Conservation (phyloP, 1,140 invertebrate genomes). For the Cryptotermes secundus region DNA sequence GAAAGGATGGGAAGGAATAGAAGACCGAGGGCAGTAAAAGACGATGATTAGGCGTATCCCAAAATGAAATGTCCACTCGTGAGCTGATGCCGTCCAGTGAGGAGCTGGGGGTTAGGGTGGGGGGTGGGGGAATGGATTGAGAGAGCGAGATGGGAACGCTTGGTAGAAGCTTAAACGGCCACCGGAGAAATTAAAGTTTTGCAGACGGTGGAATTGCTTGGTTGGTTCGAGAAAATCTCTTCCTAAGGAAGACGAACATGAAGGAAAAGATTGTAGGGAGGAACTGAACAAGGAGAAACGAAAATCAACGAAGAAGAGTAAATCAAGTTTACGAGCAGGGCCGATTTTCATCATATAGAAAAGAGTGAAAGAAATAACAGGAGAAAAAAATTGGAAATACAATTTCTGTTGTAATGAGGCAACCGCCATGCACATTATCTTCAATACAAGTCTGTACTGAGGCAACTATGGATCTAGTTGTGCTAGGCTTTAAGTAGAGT, state of each 20-base stretch:
- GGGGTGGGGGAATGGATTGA: slow-evolving; percentile 34
- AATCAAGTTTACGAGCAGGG: background rate
- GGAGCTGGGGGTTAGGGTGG: slow-evolving; percentile 40
- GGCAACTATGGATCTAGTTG: no score
- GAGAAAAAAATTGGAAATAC: slow-evolving; percentile 4
- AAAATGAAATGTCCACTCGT: slow-evolving; percentile 45
- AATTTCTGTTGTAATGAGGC: background rate
- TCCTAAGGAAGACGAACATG: slow-evolving; percentile 18
- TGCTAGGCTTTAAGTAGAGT: no score
- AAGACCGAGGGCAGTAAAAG: slow-evolving; percentile 27
- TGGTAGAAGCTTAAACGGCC: slow-evolving; percentile 26
- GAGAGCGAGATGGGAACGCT: background rate
- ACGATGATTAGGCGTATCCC: slow-evolving; percentile 41
- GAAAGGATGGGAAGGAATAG: slow-evolving; percentile 14
- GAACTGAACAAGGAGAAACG: slow-evolving; percentile 22
- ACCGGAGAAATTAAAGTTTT: slow-evolving; percentile 33
- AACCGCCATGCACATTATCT: no score
- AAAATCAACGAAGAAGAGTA: background rate
- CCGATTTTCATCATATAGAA: background rate
- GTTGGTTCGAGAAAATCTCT: background rate
- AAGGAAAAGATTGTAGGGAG: background rate
- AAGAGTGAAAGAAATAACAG: background rate
- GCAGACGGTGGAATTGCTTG: background rate
- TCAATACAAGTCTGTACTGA: no score
- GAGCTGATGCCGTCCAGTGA: slow-evolving; percentile 36